phyloP scores from a whole-genome alignment of 2,113 vertebrate species.

The Emydura subglobosa region DNA sequence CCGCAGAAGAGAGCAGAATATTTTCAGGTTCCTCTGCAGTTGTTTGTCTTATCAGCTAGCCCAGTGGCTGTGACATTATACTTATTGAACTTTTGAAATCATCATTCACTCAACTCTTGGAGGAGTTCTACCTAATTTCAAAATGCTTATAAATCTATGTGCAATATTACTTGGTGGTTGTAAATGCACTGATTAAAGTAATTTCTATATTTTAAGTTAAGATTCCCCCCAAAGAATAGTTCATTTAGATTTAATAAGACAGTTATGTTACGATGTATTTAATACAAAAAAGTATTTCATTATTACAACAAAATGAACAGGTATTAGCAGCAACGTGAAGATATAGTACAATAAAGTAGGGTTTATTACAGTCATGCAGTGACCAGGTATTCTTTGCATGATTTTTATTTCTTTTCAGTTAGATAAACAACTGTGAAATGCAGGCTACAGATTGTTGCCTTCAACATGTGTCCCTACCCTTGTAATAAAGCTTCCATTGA shows the following conservation, averaged over 20 bases:
- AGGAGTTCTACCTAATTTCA: constrained; percentile 4
- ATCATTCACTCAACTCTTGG: neutral
- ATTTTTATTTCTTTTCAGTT: neutral
- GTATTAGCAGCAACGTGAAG: neutral
- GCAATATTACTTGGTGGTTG: constrained; percentile 1
- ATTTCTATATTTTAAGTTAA: constrained; percentile 5
- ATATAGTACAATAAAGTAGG: neutral
- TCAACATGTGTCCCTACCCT: neutral
- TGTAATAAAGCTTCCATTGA: neutral
- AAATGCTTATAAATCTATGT: neutral
- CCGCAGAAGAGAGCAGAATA: neutral
- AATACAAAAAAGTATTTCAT: constrained; percentile 30
- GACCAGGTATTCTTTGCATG: neutral
- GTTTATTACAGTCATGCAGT: neutral
- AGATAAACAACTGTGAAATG: fast-evolving
- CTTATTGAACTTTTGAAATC: neutral
- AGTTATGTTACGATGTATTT: constrained; percentile 34
- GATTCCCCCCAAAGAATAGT: neutral
- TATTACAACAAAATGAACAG: constrained; percentile 7
- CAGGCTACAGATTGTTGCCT: neutral
- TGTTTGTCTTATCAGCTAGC: neutral
- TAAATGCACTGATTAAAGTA: constrained; percentile 47
- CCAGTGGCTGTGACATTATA: neutral
- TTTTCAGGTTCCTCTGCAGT: neutral
- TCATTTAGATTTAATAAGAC: constrained; percentile 29